Percentiles rank a stretch among this genome's conserved stretches.
These are phyloP conservation scores for Zhuqinia jingwanae DNA, from an alignment of 2,888 invertebrate genomes.

Conservation along the genomic window DNA sequence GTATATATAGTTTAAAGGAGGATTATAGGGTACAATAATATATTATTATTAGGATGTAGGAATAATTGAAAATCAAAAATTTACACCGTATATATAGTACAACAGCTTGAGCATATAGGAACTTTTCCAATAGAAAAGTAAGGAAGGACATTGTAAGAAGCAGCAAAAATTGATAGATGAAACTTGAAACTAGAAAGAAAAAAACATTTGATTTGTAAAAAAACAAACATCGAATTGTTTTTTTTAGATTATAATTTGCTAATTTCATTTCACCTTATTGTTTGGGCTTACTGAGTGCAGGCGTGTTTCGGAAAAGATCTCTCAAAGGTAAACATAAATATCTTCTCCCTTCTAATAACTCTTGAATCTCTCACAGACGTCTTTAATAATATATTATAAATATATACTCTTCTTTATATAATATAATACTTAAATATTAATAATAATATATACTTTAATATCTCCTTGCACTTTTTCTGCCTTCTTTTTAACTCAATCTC, in stretches of 20 bases:
- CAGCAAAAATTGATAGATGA: not conserved
- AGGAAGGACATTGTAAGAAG: not conserved
- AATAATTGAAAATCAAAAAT: not conserved
- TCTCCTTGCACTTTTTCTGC: constrained; percentile 76
- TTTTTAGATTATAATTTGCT: constrained; percentile 75
- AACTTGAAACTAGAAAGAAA: constrained; percentile 32
- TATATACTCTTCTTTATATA: constrained; percentile 76
- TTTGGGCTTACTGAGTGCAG: constrained; percentile 82
- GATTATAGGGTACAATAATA: not conserved
- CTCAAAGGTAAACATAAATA: constrained; percentile 89
- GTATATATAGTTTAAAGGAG: no score
- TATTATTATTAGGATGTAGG: not conserved
- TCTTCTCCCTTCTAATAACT: constrained; percentile 78
- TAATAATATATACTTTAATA: constrained; percentile 71
- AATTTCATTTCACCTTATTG: constrained; percentile 78
- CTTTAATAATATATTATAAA: constrained; percentile 81
- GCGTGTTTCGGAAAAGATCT: constrained; percentile 98
- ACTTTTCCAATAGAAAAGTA: no score
- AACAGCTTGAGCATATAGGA: not conserved
- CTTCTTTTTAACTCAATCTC: constrained; percentile 64
- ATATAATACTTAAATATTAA: constrained; percentile 76
- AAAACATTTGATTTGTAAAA: constrained; percentile 58
- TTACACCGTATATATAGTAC: no score
- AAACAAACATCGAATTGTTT: constrained; percentile 52
- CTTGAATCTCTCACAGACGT: constrained; percentile 72